Evolutionary conservation across 2,797 vertebrate genomes (phyloP), one percentile per base, ranked within the genome.

Genomic region (Acanthurus tractus): DNA sequence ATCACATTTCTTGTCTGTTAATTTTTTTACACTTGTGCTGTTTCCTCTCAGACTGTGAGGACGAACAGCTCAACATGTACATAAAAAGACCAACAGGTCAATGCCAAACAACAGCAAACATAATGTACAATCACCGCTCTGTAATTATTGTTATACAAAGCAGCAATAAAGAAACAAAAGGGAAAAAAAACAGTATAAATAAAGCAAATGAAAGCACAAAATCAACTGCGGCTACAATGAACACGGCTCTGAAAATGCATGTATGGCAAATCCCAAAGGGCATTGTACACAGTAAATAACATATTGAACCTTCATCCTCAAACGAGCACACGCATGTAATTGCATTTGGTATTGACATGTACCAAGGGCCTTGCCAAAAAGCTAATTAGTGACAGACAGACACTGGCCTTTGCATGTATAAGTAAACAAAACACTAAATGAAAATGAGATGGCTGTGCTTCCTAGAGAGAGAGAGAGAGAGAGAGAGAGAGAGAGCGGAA

Each of bases 311-410:
- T 46, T 63, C 50, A 67, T 44, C 54, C 17, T 74, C 74, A 64
- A 75, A 57, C 65, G 61, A 85, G 57, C 49, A 62, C 20, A 68
- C 48, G 53, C 48, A 61, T 75, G 56, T 81, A 70, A 65, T 76
- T 85, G 45, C 74, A 61, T 44, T 12, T 29, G 11, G 5, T 57
- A 25, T 36, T 69, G 68, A 63, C 63, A 55, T 77, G 76, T 69
- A 49, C 13, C 40, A 65, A 34, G 29, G 29, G 29, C 34, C 23
- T 48, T 36, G 65, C 42, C 70, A 59, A 78, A 63, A 79, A 66
- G 73, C 52, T 78, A 74, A 84, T 89, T 82, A 85, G 64, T 63
- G 50, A 52, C 72, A 65, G 50, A 20, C 70, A 44, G 74, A 63
- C 50, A 72, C 18, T n/a, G 38, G 49, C 59, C 58, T 8, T 14